Evolutionary conservation across 2,797 vertebrate species (phyloP), one percentile per base, ranked within the genome.

Genomic region (Sebastes glaucus): DNA sequence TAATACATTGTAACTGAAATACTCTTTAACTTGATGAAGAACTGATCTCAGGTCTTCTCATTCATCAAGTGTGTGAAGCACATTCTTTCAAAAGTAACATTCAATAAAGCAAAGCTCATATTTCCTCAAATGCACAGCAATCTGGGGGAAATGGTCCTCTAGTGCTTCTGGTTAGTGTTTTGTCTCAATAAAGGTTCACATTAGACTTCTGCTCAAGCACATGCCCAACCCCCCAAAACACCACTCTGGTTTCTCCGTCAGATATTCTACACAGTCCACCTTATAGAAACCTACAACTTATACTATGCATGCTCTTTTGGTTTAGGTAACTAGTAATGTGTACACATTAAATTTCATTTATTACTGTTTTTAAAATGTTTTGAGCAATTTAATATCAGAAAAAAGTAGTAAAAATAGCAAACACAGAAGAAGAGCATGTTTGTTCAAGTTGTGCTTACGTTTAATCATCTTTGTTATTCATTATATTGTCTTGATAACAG

Each of bases 131-230:
- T 75, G 83, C 79, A 81, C 75, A 74, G 79, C 72, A 81, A 67
- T 83, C 78, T 86, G 79, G 74, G 55, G 81, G 83, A 92, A 93
- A 91, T 78, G 74, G 83, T 69, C 59, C 30, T n/a, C 55, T 14
- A 27, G 81, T 61, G 84, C 62, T 76, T 85, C 90, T 93, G 90
- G 77, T 87, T 88, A 83, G 73, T 90, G 93, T 94, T 94, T 89
- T 71, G 71, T 81, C 88, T 87, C 85, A 86, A 82, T 85, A 82
- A 90, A 89, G 84, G 70, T 64, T 75, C 68, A 78, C 46, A 68
- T 79, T 72, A 79, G 74, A 74, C 59, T 68, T 77, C 57, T 68
- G 33, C 62, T 78, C 33, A 57, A 57, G 22, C 62, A 73, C 65
- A 62, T 70, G 28, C 62, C 68, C 72, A 61, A 10, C 70, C 66